Percentiles rank a stretch among this genome's conserved stretches.
These are phyloP conservation scores for Drosophila prostipennis DNA, from an alignment of 2,888 invertebrate species.

Conservation along the genomic window DNA sequence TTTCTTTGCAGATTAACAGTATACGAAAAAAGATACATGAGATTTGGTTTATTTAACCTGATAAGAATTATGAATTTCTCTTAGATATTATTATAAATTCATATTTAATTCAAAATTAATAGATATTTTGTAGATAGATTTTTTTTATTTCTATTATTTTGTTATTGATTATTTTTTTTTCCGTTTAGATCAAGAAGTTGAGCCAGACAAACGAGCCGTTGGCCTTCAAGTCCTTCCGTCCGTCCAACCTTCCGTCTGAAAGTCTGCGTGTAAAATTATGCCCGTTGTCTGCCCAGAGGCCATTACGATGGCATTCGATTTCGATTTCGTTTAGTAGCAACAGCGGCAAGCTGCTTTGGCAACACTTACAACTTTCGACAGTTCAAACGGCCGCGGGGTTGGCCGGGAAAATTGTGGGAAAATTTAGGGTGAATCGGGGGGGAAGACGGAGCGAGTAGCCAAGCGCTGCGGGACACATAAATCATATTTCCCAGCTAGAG, in stretches of 20 bases:
- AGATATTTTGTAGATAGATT: no score
- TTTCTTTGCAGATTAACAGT: no score
- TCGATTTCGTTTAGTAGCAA: conserved; percentile 61
- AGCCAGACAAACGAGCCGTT: conserved; percentile 45
- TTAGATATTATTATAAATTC: no score
- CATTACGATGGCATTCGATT: conserved; percentile 80
- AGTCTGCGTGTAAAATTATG: conserved; percentile 69
- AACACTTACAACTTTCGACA: conserved; percentile 81
- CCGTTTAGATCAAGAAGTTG: conserved; percentile 1
- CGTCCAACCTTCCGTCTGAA: conserved; percentile 24
- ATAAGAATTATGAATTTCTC: no score
- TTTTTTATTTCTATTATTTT: no score
- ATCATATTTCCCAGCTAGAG: conserved; percentile 71
- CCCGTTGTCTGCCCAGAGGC: conserved; percentile 68
- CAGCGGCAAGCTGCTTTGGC: conserved; percentile 67
- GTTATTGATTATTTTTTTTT: not conserved
- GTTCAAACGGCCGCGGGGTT: conserved; percentile 65
- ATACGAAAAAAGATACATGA: no score
- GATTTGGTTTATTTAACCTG: no score
- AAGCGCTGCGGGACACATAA: conserved; percentile 66
- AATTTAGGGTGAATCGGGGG: conserved; percentile 18
- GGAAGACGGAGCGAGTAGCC: conserved; percentile 24
- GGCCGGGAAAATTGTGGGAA: conserved; percentile 16
- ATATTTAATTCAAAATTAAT: no score
- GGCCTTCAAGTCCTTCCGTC: conserved; percentile 25